Conservation (phyloP, 2,113 vertebrate genomes). For the Tapirus terrestris region DNA sequence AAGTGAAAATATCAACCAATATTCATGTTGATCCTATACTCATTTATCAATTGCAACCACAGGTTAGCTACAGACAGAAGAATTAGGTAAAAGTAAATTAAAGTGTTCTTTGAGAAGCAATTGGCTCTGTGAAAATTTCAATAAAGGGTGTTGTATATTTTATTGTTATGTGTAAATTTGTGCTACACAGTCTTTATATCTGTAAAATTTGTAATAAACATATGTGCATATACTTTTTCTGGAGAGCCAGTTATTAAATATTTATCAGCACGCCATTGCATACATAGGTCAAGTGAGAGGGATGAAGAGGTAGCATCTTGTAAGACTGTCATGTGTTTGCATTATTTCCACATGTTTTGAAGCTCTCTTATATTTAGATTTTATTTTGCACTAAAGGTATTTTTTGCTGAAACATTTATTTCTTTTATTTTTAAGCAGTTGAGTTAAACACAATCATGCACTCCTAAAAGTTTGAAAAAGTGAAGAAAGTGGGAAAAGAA, state of each 20-base stretch:
- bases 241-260: background rate
- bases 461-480: background rate
- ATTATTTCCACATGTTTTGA: background rate
- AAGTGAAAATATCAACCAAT: background rate
- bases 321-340: background rate
- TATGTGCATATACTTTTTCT: background rate
- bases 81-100: background rate
- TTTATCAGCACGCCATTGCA: background rate
- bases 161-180: background rate
- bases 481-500: background rate
- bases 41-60: background rate
- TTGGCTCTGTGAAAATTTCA: background rate
- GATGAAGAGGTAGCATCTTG: background rate
- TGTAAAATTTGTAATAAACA: background rate
- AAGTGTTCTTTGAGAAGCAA: background rate
- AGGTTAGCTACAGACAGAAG: background rate
- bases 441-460: conserved; percentile 8
- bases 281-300: background rate
- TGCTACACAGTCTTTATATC: background rate
- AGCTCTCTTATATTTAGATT: background rate
- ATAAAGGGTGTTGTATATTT: background rate
- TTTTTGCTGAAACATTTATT: background rate
- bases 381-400: background rate
- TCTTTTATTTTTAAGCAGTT: conserved; percentile 38
- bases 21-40: background rate